Conservation (phyloP, 2,888 invertebrate species). For the Apamea anceps region DNA sequence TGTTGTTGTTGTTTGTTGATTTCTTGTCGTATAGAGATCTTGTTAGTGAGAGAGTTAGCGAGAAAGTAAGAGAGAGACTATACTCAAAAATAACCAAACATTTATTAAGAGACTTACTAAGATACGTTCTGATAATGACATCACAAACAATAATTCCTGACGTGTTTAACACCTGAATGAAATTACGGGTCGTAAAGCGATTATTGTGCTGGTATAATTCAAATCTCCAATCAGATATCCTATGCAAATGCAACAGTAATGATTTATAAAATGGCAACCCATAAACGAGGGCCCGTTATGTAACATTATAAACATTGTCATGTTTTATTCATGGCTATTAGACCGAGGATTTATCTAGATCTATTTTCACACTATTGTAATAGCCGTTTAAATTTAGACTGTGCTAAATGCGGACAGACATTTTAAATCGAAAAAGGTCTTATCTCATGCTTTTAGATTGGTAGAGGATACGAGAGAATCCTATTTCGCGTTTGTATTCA, state of each 20-base stretch:
- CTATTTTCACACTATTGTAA: conserved; percentile 63
- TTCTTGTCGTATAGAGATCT: background rate
- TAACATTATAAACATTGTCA: conserved; percentile 59
- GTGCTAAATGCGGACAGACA: conserved; percentile 26
- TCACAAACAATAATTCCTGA: conserved; percentile 33
- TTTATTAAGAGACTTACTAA: background rate
- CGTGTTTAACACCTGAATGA: conserved; percentile 51
- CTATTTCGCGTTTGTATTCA: conserved; percentile 41
- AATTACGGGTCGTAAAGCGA: conserved; percentile 48
- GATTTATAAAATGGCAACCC: conserved; percentile 69
- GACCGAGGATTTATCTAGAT: conserved; percentile 55
- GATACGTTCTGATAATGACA: conserved; percentile 20
- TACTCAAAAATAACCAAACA: background rate
- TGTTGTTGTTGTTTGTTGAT: too few relatives aligned
- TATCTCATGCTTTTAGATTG: conserved; percentile 42
- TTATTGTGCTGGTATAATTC: conserved; percentile 45
- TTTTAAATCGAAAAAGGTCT: conserved; percentile 48
- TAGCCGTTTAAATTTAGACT: conserved; percentile 53
- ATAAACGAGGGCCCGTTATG: conserved; percentile 66
- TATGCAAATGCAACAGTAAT: conserved; percentile 66
- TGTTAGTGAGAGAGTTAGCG: background rate
- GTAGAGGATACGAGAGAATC: conserved; percentile 26
- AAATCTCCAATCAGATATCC: conserved; percentile 66
- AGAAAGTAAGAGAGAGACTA: background rate
- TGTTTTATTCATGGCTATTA: conserved; percentile 63